Evolutionary conservation across 2,888 invertebrate species (phyloP), one percentile per base, ranked within the genome.

Genomic region (Lasioglossum malachurum): DNA sequence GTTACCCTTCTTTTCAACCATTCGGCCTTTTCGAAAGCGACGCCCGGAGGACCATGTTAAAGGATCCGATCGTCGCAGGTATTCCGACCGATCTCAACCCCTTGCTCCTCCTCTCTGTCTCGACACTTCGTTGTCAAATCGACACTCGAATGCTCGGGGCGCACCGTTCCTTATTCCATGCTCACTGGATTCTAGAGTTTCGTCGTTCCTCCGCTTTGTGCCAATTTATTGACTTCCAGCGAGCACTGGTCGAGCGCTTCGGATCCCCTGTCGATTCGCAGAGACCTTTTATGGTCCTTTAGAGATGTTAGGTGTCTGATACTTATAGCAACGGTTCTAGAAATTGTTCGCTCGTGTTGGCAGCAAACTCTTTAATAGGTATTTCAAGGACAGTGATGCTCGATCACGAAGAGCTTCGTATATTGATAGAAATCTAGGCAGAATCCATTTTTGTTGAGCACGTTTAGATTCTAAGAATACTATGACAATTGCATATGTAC

Each of bases 1-100:
- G 53, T 64, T 79, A 72, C 38, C 41, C 69, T 23, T 8, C 10
- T 71, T 71, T 44, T 53, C 35, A n/a, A 53, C 72, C 44, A 67
- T 83, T 53, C 74, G 35, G 35, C 16, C 76, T 78, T 85, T 78
- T 64, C 44, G 57, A 74, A 74, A 71, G 75, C 86, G 80, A 44
- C 60, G 49, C 84, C 77, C 74, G 27, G 80, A 80, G 77, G 86
- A 75, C 71, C 72, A 31, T 27, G 73, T 7, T 72, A 69, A 49
- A 77, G 49, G 46, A 83, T 84, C 79, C 76, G 79, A 60, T 44
- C 53, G 19, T 46, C 72, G 49, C 53, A 49, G 67, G 64, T 67
- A 64, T 75, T 67, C 23, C 53, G 75, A 83, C 79, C 72, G 27
- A 46, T 14, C 75, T 64, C 31, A 14, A 64, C 31, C 4, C 41